A percentile compares a stretch with the other conserved stretches of the same genome.
Evolutionary conservation across 2,888 invertebrate genomes (phyloP).

Genomic region (Tiphia femorata): DNA sequence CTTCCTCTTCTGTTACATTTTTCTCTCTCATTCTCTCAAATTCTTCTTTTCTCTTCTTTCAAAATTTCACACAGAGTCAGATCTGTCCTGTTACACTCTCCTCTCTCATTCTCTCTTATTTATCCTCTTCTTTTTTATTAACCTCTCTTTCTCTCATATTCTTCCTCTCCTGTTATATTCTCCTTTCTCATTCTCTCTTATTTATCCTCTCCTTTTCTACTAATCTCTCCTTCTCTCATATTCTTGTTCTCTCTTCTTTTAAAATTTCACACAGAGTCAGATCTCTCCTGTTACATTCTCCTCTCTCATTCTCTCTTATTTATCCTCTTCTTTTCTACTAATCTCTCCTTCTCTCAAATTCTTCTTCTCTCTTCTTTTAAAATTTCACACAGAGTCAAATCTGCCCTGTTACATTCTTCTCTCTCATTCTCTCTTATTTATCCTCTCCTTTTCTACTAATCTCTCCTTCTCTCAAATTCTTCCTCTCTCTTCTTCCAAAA

Average conservation of each 20-base stretch:
- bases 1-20: constrained; percentile 3
- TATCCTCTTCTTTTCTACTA: constrained; percentile 3
- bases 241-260: too few species aligned
- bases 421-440: constrained; percentile 5
- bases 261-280: too few species aligned
- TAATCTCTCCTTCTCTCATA: background rate
- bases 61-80: too few species aligned
- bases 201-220: too few species aligned
- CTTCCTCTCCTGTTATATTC: too few species aligned
- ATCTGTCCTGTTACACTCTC: too few species aligned
- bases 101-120: background rate
- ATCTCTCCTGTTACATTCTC: too few species aligned
- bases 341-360: constrained; percentile 2
- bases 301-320: constrained; percentile 6
- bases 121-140: too few species aligned
- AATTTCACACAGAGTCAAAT: too few species aligned
- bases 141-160: too few species aligned
- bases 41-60: too few species aligned
- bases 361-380: background rate
- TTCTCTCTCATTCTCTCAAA: constrained; percentile 5
- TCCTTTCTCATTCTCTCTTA: too few species aligned
- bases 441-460: constrained; percentile 5
- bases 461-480: background rate
- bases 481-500: background rate
- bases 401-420: background rate